Evolutionary conservation across 2,888 invertebrate genomes (phyloP).

Genomic region (Spisula solida): DNA sequence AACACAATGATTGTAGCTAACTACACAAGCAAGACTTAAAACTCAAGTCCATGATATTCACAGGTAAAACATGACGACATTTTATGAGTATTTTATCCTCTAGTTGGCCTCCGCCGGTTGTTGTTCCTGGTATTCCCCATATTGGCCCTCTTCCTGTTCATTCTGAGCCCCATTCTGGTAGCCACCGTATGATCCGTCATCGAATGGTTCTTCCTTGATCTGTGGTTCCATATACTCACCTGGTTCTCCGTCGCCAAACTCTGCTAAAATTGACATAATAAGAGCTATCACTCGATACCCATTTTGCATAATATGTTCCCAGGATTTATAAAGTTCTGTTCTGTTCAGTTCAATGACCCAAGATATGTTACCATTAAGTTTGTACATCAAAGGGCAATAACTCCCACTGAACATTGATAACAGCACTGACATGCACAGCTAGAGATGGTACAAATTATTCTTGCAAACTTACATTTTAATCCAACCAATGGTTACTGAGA

Average conservation of each 20-base stretch:
- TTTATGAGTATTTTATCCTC: slow-evolving; percentile 30
- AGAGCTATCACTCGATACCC: too few species aligned
- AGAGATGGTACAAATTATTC: too few species aligned
- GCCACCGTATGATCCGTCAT: slow-evolving; percentile 62
- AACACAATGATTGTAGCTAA: neutral
- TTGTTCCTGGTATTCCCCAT: slow-evolving; percentile 47
- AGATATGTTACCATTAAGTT: too few species aligned
- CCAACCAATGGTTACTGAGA: too few species aligned
- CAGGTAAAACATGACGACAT: slow-evolving; percentile 10
- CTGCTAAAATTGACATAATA: neutral
- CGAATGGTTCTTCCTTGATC: slow-evolving; percentile 66
- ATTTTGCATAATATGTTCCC: too few species aligned
- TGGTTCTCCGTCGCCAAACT: slow-evolving; percentile 35
- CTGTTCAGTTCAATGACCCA: too few species aligned
- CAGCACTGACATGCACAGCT: too few species aligned
- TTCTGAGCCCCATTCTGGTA: slow-evolving; percentile 49
- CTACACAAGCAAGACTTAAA: neutral
- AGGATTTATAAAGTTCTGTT: too few species aligned
- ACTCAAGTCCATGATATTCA: neutral
- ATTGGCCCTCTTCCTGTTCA: slow-evolving; percentile 65
- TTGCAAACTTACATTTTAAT: too few species aligned
- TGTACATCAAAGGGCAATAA: too few species aligned
- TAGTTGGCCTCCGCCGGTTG: slow-evolving; percentile 36
- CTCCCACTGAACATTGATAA: too few species aligned
- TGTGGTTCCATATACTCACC: slow-evolving; percentile 50